Evolutionary conservation across 2,888 invertebrate species (phyloP).

Genomic region (Caenorhabditis zanzibari): DNA sequence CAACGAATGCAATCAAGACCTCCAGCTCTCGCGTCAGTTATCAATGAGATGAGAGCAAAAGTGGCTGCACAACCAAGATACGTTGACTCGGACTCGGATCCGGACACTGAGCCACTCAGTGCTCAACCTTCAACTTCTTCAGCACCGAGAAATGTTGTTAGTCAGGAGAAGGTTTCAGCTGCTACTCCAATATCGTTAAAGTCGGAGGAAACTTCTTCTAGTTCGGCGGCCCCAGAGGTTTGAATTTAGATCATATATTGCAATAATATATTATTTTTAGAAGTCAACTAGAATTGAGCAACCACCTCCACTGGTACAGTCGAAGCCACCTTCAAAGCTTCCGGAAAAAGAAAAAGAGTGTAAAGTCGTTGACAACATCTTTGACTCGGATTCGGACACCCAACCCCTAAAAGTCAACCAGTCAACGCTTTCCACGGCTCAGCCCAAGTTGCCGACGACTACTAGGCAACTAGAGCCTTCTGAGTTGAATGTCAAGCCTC

Average conservation of each 20-base stretch:
- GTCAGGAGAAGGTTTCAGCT: background rate
- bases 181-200: background rate
- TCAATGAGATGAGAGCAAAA: constrained; percentile 19
- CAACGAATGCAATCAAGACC: background rate
- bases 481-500: no score
- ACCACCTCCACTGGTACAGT: no score
- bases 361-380: constrained; percentile 1
- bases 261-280: no score
- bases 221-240: background rate
- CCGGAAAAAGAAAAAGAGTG: no score
- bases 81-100: constrained; percentile 23
- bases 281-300: no score
- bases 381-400: background rate
- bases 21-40: constrained; percentile 17
- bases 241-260: no score
- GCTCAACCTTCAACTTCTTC: background rate
- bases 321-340: no score
- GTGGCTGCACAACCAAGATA: constrained; percentile 6
- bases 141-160: background rate
- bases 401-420: background rate
- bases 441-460: background rate
- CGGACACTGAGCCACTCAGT: constrained; percentile 2
- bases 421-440: background rate
- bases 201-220: background rate
- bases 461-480: no score